Conservation (phyloP, 1,140 invertebrate genomes). For the Fopius arisanus region DNA sequence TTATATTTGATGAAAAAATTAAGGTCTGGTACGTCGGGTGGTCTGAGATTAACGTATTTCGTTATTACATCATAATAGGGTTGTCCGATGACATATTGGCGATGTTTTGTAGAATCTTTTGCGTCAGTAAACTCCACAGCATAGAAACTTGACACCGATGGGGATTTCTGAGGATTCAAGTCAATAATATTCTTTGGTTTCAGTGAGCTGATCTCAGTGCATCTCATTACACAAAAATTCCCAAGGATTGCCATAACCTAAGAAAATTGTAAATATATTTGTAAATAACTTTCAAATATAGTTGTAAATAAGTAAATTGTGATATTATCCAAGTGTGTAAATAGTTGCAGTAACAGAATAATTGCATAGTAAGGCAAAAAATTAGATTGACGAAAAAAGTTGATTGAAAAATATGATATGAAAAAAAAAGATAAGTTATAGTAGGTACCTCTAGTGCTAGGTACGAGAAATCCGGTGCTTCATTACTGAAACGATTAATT, state of each 20-base stretch:
- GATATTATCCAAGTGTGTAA: neutral
- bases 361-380: neutral
- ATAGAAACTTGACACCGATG: neutral
- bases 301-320: neutral
- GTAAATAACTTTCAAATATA: neutral
- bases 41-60: neutral
- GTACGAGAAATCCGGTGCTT: neutral
- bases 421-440: too few species aligned
- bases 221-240: neutral
- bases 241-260: neutral
- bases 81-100: neutral
- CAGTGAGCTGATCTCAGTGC: neutral
- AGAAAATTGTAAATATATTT: neutral
- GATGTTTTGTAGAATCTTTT: neutral
- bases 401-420: neutral
- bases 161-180: neutral
- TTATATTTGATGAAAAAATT: neutral
- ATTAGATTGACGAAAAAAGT: neutral
- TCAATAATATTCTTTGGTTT: neutral
- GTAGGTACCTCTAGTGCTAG: neutral
- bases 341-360: neutral
- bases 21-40: neutral
- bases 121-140: neutral
- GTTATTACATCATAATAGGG: neutral
- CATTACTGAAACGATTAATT: neutral